These are phyloP conservation scores for Chloroceryle aenea DNA, from an alignment of 2,113 vertebrate genomes.

Conservation along the genomic window DNA sequence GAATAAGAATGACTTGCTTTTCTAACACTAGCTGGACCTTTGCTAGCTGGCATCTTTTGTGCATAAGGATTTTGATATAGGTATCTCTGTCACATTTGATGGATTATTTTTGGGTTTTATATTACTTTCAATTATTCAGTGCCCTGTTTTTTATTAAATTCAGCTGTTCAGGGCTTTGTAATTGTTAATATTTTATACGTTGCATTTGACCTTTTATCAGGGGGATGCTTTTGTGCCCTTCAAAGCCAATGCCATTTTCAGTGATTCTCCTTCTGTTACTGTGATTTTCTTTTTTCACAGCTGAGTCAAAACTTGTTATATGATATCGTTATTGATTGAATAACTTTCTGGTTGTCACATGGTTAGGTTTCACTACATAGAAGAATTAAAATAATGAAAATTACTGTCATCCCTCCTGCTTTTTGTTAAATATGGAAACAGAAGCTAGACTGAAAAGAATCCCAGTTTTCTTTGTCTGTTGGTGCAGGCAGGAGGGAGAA, in stretches of 20 bases:
- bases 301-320: not conserved
- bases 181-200: slow-evolving; percentile 14
- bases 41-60: not conserved
- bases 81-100: not conserved
- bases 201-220: slow-evolving; percentile 33
- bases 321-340: not conserved
- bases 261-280: not conserved
- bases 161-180: not conserved
- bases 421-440: slow-evolving; percentile 8
- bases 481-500: not conserved
- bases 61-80: not conserved
- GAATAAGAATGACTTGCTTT: slow-evolving; percentile 14
- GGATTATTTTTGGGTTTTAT: not conserved
- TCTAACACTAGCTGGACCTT: not conserved
- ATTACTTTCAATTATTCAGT: not conserved
- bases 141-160: slow-evolving; percentile 2
- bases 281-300: not conserved
- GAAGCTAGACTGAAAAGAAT: not conserved
- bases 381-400: slow-evolving; percentile 46
- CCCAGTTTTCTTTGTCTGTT: not conserved
- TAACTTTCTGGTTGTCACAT: not conserved
- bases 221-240: not conserved
- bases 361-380: not conserved
- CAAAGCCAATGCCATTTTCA: not conserved
- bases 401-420: not conserved